A percentile compares a stretch with the other conserved stretches of the same genome.
These are phyloP conservation scores for Cosmia pyralina DNA, from an alignment of 2,888 invertebrate genomes.

Conservation along the genomic window DNA sequence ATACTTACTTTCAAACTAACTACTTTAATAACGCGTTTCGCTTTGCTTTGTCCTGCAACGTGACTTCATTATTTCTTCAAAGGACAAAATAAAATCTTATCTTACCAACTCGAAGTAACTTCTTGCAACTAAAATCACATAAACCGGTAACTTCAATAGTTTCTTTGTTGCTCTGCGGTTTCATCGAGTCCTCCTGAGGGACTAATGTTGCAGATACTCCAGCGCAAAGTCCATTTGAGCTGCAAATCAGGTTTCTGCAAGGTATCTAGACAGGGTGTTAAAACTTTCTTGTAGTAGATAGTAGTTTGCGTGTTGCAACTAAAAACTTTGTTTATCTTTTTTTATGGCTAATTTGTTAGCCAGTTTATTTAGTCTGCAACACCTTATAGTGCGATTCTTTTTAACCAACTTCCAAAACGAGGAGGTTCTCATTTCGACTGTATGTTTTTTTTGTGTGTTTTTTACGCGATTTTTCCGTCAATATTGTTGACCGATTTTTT, in stretches of 20 bases:
- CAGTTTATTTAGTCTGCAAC: neutral
- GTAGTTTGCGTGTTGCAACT: conserved; percentile 8
- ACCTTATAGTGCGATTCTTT: neutral
- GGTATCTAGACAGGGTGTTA: conserved; percentile 13
- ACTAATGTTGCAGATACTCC: conserved; percentile 11
- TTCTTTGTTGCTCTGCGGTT: conserved; percentile 37
- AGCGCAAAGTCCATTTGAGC: conserved; percentile 32
- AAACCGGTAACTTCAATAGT: neutral
- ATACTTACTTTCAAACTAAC: neutral
- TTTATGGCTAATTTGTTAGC: neutral
- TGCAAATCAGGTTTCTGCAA: conserved; percentile 44
- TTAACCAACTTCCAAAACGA: too few species aligned
- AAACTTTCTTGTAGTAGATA: conserved; percentile 18
- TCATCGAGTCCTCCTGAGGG: conserved; percentile 23
- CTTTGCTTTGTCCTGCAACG: neutral
- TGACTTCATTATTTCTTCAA: neutral
- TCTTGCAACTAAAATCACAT: neutral
- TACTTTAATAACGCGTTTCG: neutral
- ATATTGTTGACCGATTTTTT: too few species aligned
- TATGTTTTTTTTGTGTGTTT: too few species aligned
- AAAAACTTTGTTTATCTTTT: conserved; percentile 23
- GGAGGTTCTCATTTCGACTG: too few species aligned
- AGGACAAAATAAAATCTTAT: neutral
- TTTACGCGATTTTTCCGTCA: too few species aligned
- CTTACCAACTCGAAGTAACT: neutral